Evolutionary conservation across 2,888 invertebrate genomes (phyloP).

Genomic region (Acanthosepion esculentum): DNA sequence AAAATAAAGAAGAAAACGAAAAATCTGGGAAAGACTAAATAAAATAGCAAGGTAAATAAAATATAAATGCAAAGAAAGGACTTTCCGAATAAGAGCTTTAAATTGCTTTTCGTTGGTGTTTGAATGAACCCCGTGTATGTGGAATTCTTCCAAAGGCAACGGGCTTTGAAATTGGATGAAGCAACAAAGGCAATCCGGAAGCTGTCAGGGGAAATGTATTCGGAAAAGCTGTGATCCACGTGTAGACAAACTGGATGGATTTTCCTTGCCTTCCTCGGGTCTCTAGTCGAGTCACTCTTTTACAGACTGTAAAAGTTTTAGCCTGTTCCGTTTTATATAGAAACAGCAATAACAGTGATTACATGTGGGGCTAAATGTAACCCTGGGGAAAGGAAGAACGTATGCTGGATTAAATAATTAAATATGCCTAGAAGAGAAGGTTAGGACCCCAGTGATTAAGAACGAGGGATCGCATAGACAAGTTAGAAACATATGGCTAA

Average conservation of each 20-base stretch:
- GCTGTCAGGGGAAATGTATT: background rate
- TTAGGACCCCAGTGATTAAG: background rate
- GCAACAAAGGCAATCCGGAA: background rate
- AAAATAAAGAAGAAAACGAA: no score
- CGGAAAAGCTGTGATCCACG: slow-evolving; percentile 6
- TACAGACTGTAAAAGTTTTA: background rate
- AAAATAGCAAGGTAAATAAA: background rate
- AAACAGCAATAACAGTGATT: background rate
- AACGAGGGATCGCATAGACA: background rate
- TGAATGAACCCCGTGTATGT: background rate
- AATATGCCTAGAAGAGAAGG: background rate
- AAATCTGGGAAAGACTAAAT: background rate
- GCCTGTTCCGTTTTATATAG: background rate
- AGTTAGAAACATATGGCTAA: background rate
- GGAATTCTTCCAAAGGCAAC: slow-evolving; percentile 33
- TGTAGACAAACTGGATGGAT: background rate
- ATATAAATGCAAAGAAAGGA: background rate
- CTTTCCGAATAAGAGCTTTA: background rate
- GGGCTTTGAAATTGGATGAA: slow-evolving; percentile 33
- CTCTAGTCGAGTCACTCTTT: no score
- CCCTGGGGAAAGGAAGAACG: background rate
- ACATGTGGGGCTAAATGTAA: background rate
- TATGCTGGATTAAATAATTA: background rate
- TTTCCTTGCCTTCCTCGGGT: background rate
- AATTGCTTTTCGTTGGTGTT: background rate